Evolutionary conservation across 1,140 invertebrate genomes (phyloP).

Genomic region (Scaptodrosophila lebanonensis): DNA sequence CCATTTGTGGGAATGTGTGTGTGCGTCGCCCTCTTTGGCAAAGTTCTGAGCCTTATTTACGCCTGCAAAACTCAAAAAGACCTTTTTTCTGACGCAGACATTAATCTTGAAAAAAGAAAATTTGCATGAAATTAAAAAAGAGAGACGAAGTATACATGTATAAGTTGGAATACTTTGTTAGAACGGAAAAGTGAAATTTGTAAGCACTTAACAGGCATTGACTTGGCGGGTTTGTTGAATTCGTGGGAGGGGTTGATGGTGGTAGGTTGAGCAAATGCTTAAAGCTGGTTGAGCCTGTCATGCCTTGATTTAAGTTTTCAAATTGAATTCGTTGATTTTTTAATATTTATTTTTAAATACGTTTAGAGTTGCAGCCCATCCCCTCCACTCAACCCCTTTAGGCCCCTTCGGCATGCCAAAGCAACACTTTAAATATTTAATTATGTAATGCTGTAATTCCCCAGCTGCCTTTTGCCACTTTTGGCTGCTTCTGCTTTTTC

Average conservation of each 20-base stretch:
- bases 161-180: conserved; percentile 25
- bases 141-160: conserved; percentile 45
- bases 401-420: conserved; percentile 16
- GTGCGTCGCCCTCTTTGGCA: not conserved
- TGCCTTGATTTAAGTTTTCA: too few species aligned
- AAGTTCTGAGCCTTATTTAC: conserved; percentile 17
- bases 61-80: not conserved
- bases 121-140: conserved; percentile 74
- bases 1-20: too few species aligned
- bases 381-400: too few species aligned
- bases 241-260: not conserved
- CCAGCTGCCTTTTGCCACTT: conserved; percentile 37
- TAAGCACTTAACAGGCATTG: conserved; percentile 56
- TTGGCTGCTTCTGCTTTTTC: conserved; percentile 8
- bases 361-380: too few species aligned
- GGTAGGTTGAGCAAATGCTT: not conserved
- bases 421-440: conserved; percentile 68
- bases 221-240: conserved; percentile 3
- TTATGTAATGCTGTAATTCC: conserved; percentile 57
- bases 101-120: conserved; percentile 71
- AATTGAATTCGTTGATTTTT: too few species aligned
- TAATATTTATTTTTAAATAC: too few species aligned
- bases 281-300: too few species aligned
- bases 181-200: conserved; percentile 67
- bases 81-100: conserved; percentile 50